Base-by-base conservation (phyloP, 2,888 invertebrate species). In the Metallyticus violacea region DNA sequence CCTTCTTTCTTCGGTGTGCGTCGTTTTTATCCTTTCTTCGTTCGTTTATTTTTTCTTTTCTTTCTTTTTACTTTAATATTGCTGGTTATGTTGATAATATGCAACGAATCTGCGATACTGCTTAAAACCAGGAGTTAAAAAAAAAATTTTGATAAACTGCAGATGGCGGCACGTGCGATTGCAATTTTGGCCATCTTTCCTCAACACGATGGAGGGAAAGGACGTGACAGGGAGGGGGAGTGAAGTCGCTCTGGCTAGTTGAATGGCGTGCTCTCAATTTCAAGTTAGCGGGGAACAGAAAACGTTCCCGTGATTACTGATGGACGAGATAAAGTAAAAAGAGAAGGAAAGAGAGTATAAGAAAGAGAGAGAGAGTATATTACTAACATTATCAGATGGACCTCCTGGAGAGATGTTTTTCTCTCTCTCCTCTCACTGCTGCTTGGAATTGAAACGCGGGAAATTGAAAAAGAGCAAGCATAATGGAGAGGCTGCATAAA, bases 301-400 rank as follows among this genome's bases (percentile, higher is more conserved):
- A 85, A 81, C 79, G 85, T 80, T 77, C 85, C 80, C 76, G 81
- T 85, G 85, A 85, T 85, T 85, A 85, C 85, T 85, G 85, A 85
- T 85, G 85, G 85, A 80, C 80, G 85, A 85, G 85, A 85, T 85
- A 85, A 85, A 85, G 80, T 85, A 85, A 85, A 85, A 85, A 80
- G 85, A 85, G 40, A 62, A 62, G 22, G 40, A 62, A 22, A 62
- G 40, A 85, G 85, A 85, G 62, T n/a, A n/a, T n/a, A n/a, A n/a
- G n/a, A n/a, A n/a, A 26, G 78, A 27, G 85, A 62, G 85, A 80
- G 85, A 7, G 25, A 76, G 80, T 83, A 77, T 83, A 83, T 83
- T 83, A 83, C 83, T 83, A 83, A 76, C 83, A 27, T 76, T 83
- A 83, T 83, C 83, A 83, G 83, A 83, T 83, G 77, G 83, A 83